A percentile compares a stretch with the other conserved stretches of the same genome.
Evolutionary conservation across 2,888 invertebrate species (phyloP).

Genomic region (Seladonia tumulorum): DNA sequence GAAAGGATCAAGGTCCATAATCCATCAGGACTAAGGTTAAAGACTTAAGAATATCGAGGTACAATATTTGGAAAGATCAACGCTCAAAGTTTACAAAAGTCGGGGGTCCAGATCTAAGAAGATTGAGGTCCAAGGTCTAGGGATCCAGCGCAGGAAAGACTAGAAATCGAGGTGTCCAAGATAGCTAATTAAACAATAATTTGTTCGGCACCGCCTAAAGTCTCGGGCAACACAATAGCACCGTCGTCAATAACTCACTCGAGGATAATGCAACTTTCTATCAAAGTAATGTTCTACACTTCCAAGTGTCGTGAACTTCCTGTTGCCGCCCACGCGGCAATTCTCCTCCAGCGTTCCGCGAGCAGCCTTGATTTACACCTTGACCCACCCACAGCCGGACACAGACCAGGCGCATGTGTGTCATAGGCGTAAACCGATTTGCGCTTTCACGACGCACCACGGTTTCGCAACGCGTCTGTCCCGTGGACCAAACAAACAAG

Average conservation of each 20-base stretch:
- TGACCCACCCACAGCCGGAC: constrained; percentile 63
- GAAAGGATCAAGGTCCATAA: too few species aligned
- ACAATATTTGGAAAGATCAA: too few species aligned
- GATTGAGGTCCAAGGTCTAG: too few species aligned
- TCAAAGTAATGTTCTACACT: constrained; percentile 4
- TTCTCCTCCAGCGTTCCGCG: constrained; percentile 42
- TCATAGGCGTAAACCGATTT: constrained; percentile 56
- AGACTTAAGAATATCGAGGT: too few species aligned
- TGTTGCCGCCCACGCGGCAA: constrained; percentile 12
- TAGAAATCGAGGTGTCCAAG: background rate
- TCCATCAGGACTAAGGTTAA: too few species aligned
- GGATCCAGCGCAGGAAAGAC: too few species aligned
- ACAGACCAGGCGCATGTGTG: constrained; percentile 55
- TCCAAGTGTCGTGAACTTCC: constrained; percentile 13
- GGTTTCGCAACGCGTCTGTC: constrained; percentile 53
- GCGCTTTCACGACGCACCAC: constrained; percentile 53
- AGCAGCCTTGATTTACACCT: constrained; percentile 57
- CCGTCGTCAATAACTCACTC: background rate
- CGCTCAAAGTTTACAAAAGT: too few species aligned
- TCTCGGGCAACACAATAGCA: background rate
- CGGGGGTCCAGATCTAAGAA: too few species aligned
- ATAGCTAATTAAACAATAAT: background rate
- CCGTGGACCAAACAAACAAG: background rate
- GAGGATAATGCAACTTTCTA: constrained; percentile 10
- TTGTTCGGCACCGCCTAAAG: background rate